Base-by-base conservation (phyloP, 2,888 invertebrate genomes). In the Drosophila pullipes region DNA sequence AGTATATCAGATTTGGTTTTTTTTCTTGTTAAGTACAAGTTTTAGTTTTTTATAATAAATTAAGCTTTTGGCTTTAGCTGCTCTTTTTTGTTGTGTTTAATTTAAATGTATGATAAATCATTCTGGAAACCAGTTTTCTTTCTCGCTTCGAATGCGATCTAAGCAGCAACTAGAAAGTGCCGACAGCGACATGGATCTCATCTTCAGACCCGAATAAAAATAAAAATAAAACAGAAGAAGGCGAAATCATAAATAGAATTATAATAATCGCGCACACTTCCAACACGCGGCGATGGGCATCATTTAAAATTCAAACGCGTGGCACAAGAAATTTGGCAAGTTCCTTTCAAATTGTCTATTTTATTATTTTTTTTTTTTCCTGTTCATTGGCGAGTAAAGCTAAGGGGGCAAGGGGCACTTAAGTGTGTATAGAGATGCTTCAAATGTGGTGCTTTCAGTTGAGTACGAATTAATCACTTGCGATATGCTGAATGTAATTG, bases 31-130 rank as follows among this genome's bases (percentile, higher is more conserved):
- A 90, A 87, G 86, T 90, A 91, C 90, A 85, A 85, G 90, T 85
- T 88, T 91, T 90, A 76, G 89, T 73, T 74, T 91, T 87, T 82
- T 89, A 91, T 87, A 88, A 88, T 90, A 91, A 88, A 87, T 89
- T 91, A 82, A 87, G 80, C 75, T 78, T 87, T 80, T 87, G 80
- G 67, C 72, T 82, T 69, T 49, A 54, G 69, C 63, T 83, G 82
- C 73, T 87, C 73, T 74, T 81, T 74, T 87, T 76, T 82, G 49
- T 60, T 64, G 68, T 69, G 82, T 77, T 85, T 80, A 74, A 80
- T 85, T 91, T 87, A 84, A 87, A 89, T 82, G 88, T 82, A 88
- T 80, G 91, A 87, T 87, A 91, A 87, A 87, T 87, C 91, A 87
- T 91, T 87, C 67, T 66, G 68, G 69, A 85, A 87, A 87, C 87